Conservation (phyloP, 2,888 invertebrate genomes). For the Teleogryllus oceanicus region DNA sequence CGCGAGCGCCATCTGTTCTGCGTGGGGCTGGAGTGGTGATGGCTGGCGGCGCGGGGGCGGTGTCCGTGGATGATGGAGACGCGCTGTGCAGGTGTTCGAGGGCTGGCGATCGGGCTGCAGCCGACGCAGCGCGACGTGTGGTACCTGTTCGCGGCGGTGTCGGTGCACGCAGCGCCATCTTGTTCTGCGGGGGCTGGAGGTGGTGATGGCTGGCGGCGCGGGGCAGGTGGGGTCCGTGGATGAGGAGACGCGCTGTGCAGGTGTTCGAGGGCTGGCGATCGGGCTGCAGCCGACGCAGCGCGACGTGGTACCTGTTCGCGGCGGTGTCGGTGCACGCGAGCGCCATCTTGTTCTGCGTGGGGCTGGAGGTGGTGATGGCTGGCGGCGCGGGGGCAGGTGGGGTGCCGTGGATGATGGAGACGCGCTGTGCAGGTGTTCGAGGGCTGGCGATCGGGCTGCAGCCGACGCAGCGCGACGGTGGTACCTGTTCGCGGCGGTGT, state of each 20-base stretch:
- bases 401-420: too few species aligned
- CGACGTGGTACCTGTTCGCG: too few species aligned
- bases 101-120: slow-evolving; percentile 55
- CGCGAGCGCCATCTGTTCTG: slow-evolving; percentile 55
- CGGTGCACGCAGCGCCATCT: too few species aligned
- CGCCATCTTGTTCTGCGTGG: slow-evolving; percentile 47
- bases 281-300: slow-evolving; percentile 50
- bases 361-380: slow-evolving; percentile 52
- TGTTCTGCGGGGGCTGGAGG: slow-evolving; percentile 40
- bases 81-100: slow-evolving; percentile 46
- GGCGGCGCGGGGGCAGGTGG: slow-evolving; percentile 37
- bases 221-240: slow-evolving; percentile 45
- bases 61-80: slow-evolving; percentile 47
- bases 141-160: too few species aligned
- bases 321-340: too few species aligned
- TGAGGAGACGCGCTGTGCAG: too few species aligned
- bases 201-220: slow-evolving; percentile 53
- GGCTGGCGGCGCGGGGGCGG: slow-evolving; percentile 48
- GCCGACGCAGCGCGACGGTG: slow-evolving; percentile 45
- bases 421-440: slow-evolving; percentile 45
- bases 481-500: too few species aligned
- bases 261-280: slow-evolving; percentile 55
- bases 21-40: slow-evolving; percentile 54
- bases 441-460: slow-evolving; percentile 55
- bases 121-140: slow-evolving; percentile 44